phyloP scores from a whole-genome alignment of 2,888 invertebrate species.

The Dione juno region DNA sequence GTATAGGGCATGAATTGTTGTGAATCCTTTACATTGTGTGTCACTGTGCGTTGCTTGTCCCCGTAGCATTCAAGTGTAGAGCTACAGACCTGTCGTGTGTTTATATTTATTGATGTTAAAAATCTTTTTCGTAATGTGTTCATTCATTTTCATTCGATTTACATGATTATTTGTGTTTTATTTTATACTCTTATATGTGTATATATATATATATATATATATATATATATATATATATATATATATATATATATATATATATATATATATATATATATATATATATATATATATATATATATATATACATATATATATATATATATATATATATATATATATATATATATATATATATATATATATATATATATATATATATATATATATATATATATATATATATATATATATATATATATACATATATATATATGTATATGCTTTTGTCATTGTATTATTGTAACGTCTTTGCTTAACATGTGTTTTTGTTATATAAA shows the following conservation, averaged over 20 bases:
- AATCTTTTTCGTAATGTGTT: conserved; percentile 43
- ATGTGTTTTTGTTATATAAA: conserved; percentile 34
- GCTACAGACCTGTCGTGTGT: conserved; percentile 59
- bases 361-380: conserved; percentile 34
- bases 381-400: conserved; percentile 33
- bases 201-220: conserved; percentile 38
- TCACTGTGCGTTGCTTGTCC: conserved; percentile 75
- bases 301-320: conserved; percentile 31
- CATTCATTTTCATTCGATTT: conserved; percentile 30
- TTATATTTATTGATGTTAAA: conserved; percentile 47
- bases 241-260: conserved; percentile 33
- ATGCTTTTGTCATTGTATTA: conserved; percentile 34
- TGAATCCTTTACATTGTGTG: conserved; percentile 54
- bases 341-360: conserved; percentile 32
- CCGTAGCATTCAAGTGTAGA: conserved; percentile 77
- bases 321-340: conserved; percentile 34
- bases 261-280: conserved; percentile 31
- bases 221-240: conserved; percentile 34
- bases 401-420: conserved; percentile 34
- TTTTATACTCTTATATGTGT: conserved; percentile 23
- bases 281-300: conserved; percentile 31
- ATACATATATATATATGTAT: conserved; percentile 33
- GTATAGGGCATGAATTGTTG: conserved; percentile 41
- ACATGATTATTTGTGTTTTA: conserved; percentile 19
- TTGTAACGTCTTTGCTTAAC: conserved; percentile 38